phyloP scores from a whole-genome alignment of 2,113 vertebrate genomes.

The Hipposideros armiger region DNA sequence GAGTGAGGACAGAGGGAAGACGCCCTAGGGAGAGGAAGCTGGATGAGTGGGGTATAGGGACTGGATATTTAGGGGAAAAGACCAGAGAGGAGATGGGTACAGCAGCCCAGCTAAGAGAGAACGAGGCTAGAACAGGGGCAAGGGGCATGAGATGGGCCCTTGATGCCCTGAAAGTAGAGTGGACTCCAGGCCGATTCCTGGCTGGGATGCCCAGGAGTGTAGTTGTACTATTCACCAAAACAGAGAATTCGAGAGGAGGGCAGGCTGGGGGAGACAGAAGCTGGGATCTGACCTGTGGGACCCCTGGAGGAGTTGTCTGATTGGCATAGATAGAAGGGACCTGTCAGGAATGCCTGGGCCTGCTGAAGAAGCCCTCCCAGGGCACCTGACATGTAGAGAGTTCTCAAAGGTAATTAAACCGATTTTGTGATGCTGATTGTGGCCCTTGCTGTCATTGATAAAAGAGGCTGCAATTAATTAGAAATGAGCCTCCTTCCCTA shows the following conservation, averaged over 20 bases:
- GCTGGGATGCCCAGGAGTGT: not conserved
- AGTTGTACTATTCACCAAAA: not conserved
- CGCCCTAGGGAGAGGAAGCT: accelerated
- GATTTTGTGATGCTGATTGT: conserved; percentile 77
- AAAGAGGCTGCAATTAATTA: conserved; percentile 86
- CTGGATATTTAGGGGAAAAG: not conserved
- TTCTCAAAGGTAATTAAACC: conserved; percentile 69
- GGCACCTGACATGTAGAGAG: not conserved
- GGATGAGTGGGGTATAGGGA: accelerated
- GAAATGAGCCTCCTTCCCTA: conserved; percentile 77
- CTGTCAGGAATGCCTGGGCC: not conserved
- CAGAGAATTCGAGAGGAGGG: not conserved
- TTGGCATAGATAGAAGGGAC: not conserved
- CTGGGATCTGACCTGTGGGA: not conserved
- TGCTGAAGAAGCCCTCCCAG: conserved; percentile 65
- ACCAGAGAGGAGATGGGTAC: not conserved
- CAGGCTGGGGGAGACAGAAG: not conserved
- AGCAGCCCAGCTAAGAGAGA: not conserved
- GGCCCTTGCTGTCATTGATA: conserved; percentile 82
- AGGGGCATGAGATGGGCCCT: accelerated
- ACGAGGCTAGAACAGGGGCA: not conserved
- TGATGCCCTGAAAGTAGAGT: accelerated
- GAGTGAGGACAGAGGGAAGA: not conserved
- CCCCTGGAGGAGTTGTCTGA: not conserved
- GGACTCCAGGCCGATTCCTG: not conserved